These are phyloP conservation scores for Thunnus albacares DNA, from an alignment of 2,797 vertebrate species.

Conservation along the genomic window DNA sequence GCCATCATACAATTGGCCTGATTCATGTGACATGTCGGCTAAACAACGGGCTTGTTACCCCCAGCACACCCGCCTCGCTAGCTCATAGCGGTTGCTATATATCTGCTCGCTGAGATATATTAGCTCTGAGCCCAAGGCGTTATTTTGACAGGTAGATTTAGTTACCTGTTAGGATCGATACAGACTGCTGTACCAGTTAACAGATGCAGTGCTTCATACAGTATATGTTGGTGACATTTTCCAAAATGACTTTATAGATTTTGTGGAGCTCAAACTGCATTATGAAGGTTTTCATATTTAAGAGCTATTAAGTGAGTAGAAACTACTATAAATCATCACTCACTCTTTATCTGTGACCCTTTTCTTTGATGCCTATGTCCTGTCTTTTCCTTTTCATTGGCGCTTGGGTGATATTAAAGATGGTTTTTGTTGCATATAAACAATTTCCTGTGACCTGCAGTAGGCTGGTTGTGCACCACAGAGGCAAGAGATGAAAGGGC, in stretches of 20 bases:
- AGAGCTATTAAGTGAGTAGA: conserved; percentile 42
- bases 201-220: conserved; percentile 35
- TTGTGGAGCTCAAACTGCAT: conserved; percentile 40
- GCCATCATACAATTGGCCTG: conserved; percentile 72
- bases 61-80: conserved; percentile 36
- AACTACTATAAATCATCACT: conserved; percentile 37
- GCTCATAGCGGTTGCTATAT: conserved; percentile 46
- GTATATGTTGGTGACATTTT: conserved; percentile 65
- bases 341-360: conserved; percentile 1
- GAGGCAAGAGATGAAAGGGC: conserved; percentile 51
- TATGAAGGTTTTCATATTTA: conserved; percentile 59
- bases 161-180: conserved; percentile 80
- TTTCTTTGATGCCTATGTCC: conserved; percentile 32
- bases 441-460: conserved; percentile 44
- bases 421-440: conserved; percentile 7
- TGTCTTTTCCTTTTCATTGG: conserved; percentile 16
- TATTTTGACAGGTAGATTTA: conserved; percentile 79
- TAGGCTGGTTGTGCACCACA: neutral
- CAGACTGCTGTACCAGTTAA: conserved; percentile 52
- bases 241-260: conserved; percentile 71
- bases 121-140: conserved; percentile 59
- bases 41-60: conserved; percentile 76
- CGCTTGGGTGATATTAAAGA: neutral
- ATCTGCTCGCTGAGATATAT: conserved; percentile 67
- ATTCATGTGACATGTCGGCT: conserved; percentile 81